Percentiles rank a stretch among this genome's conserved stretches.
Evolutionary conservation across 2,113 vertebrate species (phyloP).

Genomic region (Myiozetetes cayanensis): DNA sequence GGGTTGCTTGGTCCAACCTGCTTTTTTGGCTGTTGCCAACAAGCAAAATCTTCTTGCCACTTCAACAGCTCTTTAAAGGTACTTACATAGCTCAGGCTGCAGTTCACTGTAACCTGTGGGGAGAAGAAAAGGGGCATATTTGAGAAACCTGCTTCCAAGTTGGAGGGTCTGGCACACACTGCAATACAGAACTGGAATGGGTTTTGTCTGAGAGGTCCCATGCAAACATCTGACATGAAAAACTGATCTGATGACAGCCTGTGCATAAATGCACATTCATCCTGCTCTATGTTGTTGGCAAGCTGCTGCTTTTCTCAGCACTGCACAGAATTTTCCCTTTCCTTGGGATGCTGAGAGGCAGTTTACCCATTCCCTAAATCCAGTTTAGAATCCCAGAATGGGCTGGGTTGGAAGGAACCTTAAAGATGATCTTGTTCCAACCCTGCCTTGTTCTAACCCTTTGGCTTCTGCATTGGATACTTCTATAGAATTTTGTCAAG

Average conservation of each 20-base stretch:
- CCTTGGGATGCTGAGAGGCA: not conserved
- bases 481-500: not conserved
- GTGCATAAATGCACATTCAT: not conserved
- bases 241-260: not conserved
- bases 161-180: not conserved
- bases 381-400: not conserved
- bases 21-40: not conserved
- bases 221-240: not conserved
- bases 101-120: not conserved
- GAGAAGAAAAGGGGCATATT: not conserved
- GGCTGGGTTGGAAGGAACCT: not conserved
- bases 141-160: not conserved
- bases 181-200: not conserved
- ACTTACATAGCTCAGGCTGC: conserved; percentile 5
- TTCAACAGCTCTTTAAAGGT: not conserved
- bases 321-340: not conserved
- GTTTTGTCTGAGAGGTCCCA: not conserved
- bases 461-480: not conserved
- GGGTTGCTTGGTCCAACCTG: not conserved
- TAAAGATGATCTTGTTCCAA: not conserved
- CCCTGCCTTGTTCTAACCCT: too few relatives aligned
- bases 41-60: not conserved
- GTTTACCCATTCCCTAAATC: not conserved
- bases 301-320: not conserved
- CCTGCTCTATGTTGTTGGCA: not conserved